A percentile compares a stretch with the other conserved stretches of the same genome.
Conservation (phyloP, 2,113 vertebrate genomes). For the Progne subis region DNA sequence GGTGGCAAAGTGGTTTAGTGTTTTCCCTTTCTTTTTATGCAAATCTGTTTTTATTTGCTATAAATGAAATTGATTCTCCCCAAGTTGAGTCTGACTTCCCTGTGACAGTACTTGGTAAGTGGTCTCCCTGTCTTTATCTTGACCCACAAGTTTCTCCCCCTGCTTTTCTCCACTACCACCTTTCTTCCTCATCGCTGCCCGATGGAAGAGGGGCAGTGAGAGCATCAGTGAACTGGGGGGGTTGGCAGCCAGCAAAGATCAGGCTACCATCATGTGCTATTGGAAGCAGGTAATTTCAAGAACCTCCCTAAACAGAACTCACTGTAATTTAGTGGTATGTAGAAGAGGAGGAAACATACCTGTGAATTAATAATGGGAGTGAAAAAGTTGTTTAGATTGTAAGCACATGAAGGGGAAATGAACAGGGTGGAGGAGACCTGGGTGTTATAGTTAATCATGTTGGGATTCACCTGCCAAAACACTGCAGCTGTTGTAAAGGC, state of each 20-base stretch:
- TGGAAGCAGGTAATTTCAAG: not conserved
- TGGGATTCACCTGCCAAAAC: not conserved
- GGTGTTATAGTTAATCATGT: not conserved
- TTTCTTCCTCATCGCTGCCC: not conserved
- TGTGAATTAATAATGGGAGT: not conserved
- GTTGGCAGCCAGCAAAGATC: not conserved
- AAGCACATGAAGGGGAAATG: not conserved
- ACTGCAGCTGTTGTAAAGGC: not conserved
- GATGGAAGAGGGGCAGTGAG: not conserved
- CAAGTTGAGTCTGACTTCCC: not conserved
- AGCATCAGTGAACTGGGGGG: fast-evolving
- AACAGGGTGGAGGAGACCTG: not conserved
- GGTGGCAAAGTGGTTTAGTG: not conserved
- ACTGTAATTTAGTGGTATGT: not conserved
- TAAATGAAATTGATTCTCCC: not conserved
- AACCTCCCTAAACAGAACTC: not conserved
- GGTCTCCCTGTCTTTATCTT: not conserved
- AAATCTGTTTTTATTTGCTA: not conserved
- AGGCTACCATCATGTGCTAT: not conserved
- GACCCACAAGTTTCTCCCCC: not conserved
- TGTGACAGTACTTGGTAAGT: not conserved
- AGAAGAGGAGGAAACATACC: not conserved
- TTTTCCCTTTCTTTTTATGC: not conserved
- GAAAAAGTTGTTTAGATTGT: not conserved
- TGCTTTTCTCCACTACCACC: not conserved